These are phyloP conservation scores for Antheraea assamensis DNA, from an alignment of 2,888 invertebrate species.

Conservation along the genomic window DNA sequence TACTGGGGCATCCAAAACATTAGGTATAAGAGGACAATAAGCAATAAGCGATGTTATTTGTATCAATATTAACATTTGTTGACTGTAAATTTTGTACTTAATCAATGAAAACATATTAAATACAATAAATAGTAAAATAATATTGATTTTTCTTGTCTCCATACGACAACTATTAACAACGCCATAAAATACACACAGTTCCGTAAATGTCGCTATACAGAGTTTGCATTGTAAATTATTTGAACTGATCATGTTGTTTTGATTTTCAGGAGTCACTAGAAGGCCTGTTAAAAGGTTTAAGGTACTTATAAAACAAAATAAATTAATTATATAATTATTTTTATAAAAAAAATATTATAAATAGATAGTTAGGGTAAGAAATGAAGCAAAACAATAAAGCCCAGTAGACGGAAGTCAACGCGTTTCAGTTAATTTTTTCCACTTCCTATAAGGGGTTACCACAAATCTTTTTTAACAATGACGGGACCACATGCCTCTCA, in stretches of 20 bases:
- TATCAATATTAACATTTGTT: too few relatives aligned
- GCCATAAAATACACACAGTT: too few relatives aligned
- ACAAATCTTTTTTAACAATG: conserved; percentile 50
- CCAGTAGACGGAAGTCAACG: conserved; percentile 33
- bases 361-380: conserved; percentile 15
- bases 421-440: conserved; percentile 40
- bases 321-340: not conserved
- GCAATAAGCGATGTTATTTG: too few relatives aligned
- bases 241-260: not conserved
- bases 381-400: conserved; percentile 32
- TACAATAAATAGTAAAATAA: too few relatives aligned
- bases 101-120: too few relatives aligned
- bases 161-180: too few relatives aligned
- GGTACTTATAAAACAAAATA: not conserved
- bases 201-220: too few relatives aligned
- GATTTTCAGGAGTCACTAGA: not conserved
- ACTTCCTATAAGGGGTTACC: conserved; percentile 52
- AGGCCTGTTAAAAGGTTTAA: not conserved
- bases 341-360: not conserved
- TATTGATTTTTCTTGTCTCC: too few relatives aligned
- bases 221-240: too few relatives aligned
- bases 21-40: too few relatives aligned
- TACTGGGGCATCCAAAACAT: too few relatives aligned
- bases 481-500: conserved; percentile 55
- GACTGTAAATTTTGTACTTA: too few relatives aligned